A percentile compares a stretch with the other conserved stretches of the same genome.
phyloP scores from a whole-genome alignment of 2,888 invertebrate species.

The Ellobium chinense region DNA sequence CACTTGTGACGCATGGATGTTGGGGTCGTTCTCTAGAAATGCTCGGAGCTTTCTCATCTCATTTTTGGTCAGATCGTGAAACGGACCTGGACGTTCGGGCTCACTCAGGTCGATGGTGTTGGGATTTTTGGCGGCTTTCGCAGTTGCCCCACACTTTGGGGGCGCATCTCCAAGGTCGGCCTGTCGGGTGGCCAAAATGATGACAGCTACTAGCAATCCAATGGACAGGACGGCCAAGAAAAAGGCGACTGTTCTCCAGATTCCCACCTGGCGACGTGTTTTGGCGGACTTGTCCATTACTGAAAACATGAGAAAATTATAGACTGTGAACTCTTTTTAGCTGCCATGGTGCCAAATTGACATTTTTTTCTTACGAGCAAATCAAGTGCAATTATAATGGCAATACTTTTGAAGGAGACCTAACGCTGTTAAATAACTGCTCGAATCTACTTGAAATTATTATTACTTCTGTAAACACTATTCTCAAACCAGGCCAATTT shows the following conservation, averaged over 20 bases:
- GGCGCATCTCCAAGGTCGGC: background rate
- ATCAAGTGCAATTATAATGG: no score
- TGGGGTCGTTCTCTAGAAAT: slow-evolving; percentile 50
- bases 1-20: slow-evolving; percentile 49
- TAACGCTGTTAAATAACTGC: no score
- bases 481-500: no score
- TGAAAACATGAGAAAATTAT: background rate
- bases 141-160: background rate
- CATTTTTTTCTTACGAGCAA: no score
- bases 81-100: slow-evolving; percentile 55
- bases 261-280: slow-evolving; percentile 49
- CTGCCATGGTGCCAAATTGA: no score
- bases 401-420: no score
- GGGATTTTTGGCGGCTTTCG: background rate
- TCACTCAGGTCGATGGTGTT: slow-evolving; percentile 51
- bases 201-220: slow-evolving; percentile 49
- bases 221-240: slow-evolving; percentile 52
- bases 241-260: slow-evolving; percentile 51
- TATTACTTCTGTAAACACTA: no score
- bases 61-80: slow-evolving; percentile 56
- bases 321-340: no score
- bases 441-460: no score
- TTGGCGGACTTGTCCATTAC: slow-evolving; percentile 38
- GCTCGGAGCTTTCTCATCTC: slow-evolving; percentile 52
- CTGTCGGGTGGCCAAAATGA: slow-evolving; percentile 37